Evolutionary conservation across 2,113 vertebrate species (phyloP).

Genomic region (Pangasianodon hypophthalmus): DNA sequence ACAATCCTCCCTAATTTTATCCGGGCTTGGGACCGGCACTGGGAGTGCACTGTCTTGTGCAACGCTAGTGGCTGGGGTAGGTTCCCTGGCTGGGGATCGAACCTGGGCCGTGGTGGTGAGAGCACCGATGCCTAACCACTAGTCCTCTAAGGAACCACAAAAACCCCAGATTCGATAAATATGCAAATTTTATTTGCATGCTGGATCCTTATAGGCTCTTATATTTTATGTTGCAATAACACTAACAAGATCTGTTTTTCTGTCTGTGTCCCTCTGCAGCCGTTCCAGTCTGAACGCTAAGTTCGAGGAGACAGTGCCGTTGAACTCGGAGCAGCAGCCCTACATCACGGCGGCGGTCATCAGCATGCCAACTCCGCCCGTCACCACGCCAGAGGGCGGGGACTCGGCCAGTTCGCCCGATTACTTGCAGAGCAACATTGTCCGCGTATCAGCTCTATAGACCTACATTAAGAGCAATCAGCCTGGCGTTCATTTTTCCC

Average conservation of each 20-base stretch:
- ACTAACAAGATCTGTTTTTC: neutral
- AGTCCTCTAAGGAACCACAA: too few species aligned
- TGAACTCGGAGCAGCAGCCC: constrained; percentile 89
- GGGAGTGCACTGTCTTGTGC: too few species aligned
- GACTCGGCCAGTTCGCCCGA: constrained; percentile 77
- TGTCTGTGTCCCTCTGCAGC: constrained; percentile 70
- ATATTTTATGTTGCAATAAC: neutral
- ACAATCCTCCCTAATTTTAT: too few species aligned
- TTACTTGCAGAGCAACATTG: constrained; percentile 85
- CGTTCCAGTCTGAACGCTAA: constrained; percentile 94
- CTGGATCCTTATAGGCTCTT: neutral
- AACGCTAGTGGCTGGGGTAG: too few species aligned
- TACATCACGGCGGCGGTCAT: constrained; percentile 90
- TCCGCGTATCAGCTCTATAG: constrained; percentile 94
- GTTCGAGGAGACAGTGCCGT: constrained; percentile 87
- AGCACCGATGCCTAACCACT: too few species aligned
- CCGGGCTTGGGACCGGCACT: too few species aligned
- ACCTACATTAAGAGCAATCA: constrained; percentile 29
- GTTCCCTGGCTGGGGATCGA: too few species aligned
- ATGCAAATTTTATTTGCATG: neutral
- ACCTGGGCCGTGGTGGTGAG: too few species aligned
- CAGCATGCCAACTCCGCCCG: constrained; percentile 83
- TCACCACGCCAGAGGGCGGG: constrained; percentile 79
- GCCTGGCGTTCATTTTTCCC: neutral
- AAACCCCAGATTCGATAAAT: neutral